Base-by-base conservation (phyloP, 2,113 vertebrate species). In the Microcebus griseorufus region DNA sequence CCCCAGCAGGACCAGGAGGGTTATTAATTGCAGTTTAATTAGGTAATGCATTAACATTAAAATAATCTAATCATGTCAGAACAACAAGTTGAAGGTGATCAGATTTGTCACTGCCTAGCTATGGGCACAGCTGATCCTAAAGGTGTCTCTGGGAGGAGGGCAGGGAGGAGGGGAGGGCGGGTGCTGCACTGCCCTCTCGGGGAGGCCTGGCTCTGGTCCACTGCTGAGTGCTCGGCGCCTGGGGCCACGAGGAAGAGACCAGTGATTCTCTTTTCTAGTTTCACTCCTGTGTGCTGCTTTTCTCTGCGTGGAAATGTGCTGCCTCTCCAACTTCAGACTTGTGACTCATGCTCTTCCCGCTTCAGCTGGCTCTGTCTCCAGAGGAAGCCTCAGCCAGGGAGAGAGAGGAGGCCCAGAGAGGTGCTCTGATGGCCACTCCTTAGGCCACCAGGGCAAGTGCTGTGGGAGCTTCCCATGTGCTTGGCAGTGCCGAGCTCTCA, bases 41-140 rank as follows among this genome's bases (percentile, higher is more conserved):
- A 97, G 88, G 62, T 94, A 95, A 95, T 97, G 65, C 97, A 98
- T 98, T 98, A 98, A 98, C 97, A 98, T 97, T 98, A 96, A 98
- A 98, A 97, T 98, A 98, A 97, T 92, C 94, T 95, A 96, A 95
- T 98, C 97, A 96, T 97, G 32, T 92, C 97, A 90, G 97, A 97
- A 87, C 96, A 84, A 79, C 97, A 97, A 86, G 17, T 65, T 78
- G 92, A 95, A 96, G 97, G 88, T 4, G 53, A 96, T 94, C 76
- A 73, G 92, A 96, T 98, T 96, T 98, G 94, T 98, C 97, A 92
- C 72, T 96, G 97, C 98, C 97, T 90, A 82, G 39, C 78, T 75
- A 16, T 79, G 94, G 94, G 73, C 53, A 11, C 97, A 96, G 53
- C 84, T 78, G 96, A 91, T 96, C 76, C 62, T 25, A 82, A 14